Evolutionary conservation across 2,113 vertebrate species (phyloP).

Genomic region (Daubentonia madagascariensis): DNA sequence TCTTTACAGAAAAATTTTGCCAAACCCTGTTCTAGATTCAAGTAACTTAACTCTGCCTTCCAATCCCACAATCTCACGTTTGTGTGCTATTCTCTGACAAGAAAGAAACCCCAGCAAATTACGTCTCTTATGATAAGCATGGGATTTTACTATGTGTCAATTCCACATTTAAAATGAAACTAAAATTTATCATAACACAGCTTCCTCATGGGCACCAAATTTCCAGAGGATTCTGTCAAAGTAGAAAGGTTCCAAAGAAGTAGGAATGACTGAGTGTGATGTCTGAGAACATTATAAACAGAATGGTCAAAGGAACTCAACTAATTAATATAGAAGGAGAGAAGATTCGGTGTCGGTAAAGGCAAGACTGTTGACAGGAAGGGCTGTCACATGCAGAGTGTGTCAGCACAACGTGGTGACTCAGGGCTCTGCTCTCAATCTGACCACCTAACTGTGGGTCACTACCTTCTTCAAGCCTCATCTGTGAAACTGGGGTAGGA

Average conservation of each 20-base stretch:
- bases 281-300: neutral
- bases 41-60: neutral
- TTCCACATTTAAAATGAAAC: conserved; percentile 44
- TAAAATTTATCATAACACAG: conserved; percentile 7
- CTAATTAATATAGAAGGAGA: neutral
- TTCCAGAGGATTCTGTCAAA: neutral
- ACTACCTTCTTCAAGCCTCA: neutral
- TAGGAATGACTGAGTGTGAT: neutral
- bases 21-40: neutral
- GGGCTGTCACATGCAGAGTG: neutral
- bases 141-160: neutral
- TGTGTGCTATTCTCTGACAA: neutral
- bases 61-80: neutral
- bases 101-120: neutral
- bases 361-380: neutral
- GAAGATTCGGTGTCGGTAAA: neutral
- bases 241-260: neutral
- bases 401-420: neutral
- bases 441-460: neutral
- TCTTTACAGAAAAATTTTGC: neutral
- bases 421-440: neutral
- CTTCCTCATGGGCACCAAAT: neutral
- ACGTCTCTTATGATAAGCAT: neutral
- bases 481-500: neutral
- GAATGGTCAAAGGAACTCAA: neutral